These are phyloP conservation scores for Megaceryle alcyon DNA, from an alignment of 2,797 vertebrate species.

Conservation along the genomic window DNA sequence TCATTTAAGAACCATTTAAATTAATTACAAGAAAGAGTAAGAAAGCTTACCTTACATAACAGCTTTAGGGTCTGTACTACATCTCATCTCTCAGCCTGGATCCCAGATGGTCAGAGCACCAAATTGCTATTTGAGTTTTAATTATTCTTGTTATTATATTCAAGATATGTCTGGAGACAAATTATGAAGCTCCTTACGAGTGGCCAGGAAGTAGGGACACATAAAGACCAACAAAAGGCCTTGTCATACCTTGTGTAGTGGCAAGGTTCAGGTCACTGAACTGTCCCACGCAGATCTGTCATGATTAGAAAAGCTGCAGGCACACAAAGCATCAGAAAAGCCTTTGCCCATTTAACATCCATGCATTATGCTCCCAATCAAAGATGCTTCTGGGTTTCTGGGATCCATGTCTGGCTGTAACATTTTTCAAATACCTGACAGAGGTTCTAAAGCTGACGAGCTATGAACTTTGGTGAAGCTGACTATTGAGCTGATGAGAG, in stretches of 20 bases:
- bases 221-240: not conserved
- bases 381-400: not conserved
- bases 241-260: not conserved
- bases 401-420: not conserved
- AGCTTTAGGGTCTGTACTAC: slow-evolving; percentile 44
- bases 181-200: slow-evolving; percentile 20
- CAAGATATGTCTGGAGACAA: slow-evolving; percentile 39
- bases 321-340: not conserved
- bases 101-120: slow-evolving; percentile 55
- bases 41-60: slow-evolving; percentile 49
- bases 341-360: not conserved
- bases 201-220: not conserved
- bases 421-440: not conserved
- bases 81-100: slow-evolving; percentile 40
- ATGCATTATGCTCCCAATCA: not conserved
- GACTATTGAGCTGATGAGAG: not conserved
- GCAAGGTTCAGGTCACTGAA: not conserved
- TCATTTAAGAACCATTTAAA: slow-evolving; percentile 60
- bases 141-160: slow-evolving; percentile 57
- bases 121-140: slow-evolving; percentile 61
- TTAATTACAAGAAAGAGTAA: slow-evolving; percentile 41
- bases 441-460: not conserved
- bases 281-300: not conserved
- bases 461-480: not conserved
- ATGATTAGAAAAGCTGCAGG: not conserved